Conservation (phyloP, 2,888 invertebrate species). For the Cataglyphis albicans region DNA sequence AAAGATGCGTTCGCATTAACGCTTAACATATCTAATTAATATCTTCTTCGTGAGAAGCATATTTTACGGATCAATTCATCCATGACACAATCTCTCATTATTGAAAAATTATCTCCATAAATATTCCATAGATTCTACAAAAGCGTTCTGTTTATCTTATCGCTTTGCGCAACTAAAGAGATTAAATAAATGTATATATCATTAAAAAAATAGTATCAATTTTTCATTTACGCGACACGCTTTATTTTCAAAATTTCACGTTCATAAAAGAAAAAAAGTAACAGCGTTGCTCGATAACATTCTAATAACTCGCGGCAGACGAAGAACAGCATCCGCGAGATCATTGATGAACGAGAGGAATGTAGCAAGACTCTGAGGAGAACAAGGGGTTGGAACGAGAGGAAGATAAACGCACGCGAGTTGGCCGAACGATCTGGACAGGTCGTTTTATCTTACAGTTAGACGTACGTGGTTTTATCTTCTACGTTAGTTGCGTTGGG, state of each 20-base stretch:
- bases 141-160: background rate
- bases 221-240: background rate
- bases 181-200: background rate
- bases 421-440: constrained; percentile 73
- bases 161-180: background rate
- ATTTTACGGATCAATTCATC: constrained; percentile 12
- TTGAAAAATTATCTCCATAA: background rate
- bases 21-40: constrained; percentile 35
- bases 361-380: background rate
- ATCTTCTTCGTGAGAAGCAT: constrained; percentile 1
- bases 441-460: constrained; percentile 80
- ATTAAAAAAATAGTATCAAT: background rate
- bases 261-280: background rate
- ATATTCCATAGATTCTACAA: background rate
- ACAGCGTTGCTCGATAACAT: constrained; percentile 4
- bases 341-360: constrained; percentile 44
- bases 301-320: background rate
- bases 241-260: background rate
- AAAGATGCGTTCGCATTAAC: constrained; percentile 32
- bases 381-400: constrained; percentile 35
- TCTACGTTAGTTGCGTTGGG: constrained; percentile 63
- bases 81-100: background rate
- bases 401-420: constrained; percentile 45
- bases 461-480: constrained; percentile 70
- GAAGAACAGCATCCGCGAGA: constrained; percentile 8